Evolutionary conservation across 1,140 invertebrate species (phyloP).

Genomic region (Drosophila insularis): DNA sequence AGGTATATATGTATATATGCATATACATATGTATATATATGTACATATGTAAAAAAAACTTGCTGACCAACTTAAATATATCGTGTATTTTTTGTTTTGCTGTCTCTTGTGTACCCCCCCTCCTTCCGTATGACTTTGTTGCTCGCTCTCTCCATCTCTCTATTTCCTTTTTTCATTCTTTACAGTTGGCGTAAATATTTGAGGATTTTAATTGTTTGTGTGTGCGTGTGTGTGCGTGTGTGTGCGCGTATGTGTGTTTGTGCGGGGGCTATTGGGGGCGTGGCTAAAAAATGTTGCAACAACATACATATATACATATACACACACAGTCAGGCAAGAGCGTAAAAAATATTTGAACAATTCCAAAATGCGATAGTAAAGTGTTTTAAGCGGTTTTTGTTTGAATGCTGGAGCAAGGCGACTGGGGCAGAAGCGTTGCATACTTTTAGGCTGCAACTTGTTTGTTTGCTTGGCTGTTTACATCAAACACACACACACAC

Average conservation of each 20-base stretch:
- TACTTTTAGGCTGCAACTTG: constrained; percentile 64
- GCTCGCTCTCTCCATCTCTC: constrained; percentile 39
- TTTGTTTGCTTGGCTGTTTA: constrained; percentile 22
- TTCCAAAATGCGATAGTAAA: constrained; percentile 81
- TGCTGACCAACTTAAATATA: constrained; percentile 16
- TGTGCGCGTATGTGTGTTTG: background rate
- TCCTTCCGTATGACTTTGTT: constrained; percentile 3
- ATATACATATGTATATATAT: background rate
- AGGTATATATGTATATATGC: background rate
- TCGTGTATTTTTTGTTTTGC: background rate
- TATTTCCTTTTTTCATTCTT: constrained; percentile 3
- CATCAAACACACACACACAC: constrained; percentile 5
- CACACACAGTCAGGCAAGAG: constrained; percentile 18
- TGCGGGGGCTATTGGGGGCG: background rate
- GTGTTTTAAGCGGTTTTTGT: constrained; percentile 81
- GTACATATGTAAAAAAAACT: background rate
- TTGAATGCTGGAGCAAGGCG: constrained; percentile 56
- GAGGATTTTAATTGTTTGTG: constrained; percentile 76
- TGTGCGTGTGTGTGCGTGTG: constrained; percentile 33
- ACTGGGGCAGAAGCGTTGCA: constrained; percentile 47
- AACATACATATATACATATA: constrained; percentile 33
- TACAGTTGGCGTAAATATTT: constrained; percentile 22
- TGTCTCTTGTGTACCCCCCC: background rate
- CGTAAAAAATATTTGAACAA: constrained; percentile 76
- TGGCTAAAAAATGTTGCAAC: constrained; percentile 42